phyloP scores from a whole-genome alignment of 2,113 vertebrate genomes.

The Cairina moschata region DNA sequence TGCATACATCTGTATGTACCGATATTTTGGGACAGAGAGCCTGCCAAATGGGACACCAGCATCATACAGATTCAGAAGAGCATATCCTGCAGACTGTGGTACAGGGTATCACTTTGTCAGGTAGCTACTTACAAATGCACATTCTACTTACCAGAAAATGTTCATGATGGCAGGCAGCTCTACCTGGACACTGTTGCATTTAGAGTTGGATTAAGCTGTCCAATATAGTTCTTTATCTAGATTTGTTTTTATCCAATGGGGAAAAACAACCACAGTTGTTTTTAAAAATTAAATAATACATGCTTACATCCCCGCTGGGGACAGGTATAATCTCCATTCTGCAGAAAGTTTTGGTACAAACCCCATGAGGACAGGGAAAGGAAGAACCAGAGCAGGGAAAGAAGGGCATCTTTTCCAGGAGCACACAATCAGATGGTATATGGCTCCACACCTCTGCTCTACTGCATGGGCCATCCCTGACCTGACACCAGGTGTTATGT shows the following conservation, averaged over 20 bases:
- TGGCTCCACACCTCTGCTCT: accelerated
- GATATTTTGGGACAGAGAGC: neutral
- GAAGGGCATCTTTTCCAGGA: neutral
- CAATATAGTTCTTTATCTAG: neutral
- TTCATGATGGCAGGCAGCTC: neutral
- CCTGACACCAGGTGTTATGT: neutral
- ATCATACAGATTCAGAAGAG: neutral
- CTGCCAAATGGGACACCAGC: neutral
- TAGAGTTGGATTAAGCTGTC: neutral
- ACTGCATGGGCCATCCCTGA: neutral
- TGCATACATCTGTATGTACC: neutral
- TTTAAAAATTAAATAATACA: neutral
- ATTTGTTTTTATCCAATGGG: neutral
- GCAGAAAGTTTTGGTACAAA: neutral
- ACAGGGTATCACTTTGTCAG: neutral
- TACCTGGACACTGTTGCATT: neutral
- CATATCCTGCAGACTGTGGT: neutral
- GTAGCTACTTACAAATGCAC: neutral
- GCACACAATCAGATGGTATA: accelerated
- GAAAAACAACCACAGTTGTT: neutral
- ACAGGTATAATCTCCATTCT: neutral
- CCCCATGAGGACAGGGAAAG: neutral
- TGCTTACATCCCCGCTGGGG: neutral
- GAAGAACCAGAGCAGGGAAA: neutral
- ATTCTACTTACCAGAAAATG: neutral